A percentile compares a stretch with the other conserved stretches of the same genome.
These are phyloP conservation scores for Strongylocentrotus purpuratus DNA, from an alignment of 35 echinoderm and acorn worm genomes.

Conservation along the genomic window DNA sequence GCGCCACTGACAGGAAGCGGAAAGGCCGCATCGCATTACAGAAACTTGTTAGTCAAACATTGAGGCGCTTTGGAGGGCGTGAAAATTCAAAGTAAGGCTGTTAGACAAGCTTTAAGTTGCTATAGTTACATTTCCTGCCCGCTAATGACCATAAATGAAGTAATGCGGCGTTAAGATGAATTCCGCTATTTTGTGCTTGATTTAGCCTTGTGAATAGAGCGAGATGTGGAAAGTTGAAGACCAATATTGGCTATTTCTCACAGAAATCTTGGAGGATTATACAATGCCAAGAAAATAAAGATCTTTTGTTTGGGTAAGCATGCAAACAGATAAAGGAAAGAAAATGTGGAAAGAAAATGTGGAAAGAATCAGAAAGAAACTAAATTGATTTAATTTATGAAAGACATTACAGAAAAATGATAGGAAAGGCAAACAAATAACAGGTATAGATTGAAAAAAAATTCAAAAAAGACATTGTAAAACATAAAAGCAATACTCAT, in stretches of 20 bases:
- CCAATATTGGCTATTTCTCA: too few relatives aligned
- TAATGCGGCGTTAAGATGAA: neutral
- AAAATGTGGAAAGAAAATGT: too few relatives aligned
- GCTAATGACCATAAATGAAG: neutral
- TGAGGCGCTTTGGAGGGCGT: neutral
- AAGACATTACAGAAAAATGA: too few relatives aligned
- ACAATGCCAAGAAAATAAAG: too few relatives aligned
- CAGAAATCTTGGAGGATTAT: too few relatives aligned
- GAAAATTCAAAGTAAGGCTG: neutral
- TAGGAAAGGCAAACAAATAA: too few relatives aligned
- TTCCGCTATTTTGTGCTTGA: neutral
- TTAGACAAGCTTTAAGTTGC: neutral
- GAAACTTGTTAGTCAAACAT: conserved; percentile 13
- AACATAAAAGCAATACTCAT: too few relatives aligned
- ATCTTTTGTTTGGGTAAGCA: neutral
- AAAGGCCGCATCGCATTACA: neutral
- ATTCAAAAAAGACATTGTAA: too few relatives aligned
- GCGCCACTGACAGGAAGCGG: neutral
- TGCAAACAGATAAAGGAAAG: neutral
- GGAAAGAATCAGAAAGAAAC: too few relatives aligned
- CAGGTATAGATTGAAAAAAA: too few relatives aligned
- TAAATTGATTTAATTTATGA: too few relatives aligned
- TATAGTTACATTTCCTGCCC: neutral
- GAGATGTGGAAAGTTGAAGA: neutral
- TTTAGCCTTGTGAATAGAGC: neutral